A percentile compares a stretch with the other conserved stretches of the same genome.
These are phyloP conservation scores for Coregonus ussuriensis DNA, from an alignment of 2,797 vertebrate genomes.

Conservation along the genomic window DNA sequence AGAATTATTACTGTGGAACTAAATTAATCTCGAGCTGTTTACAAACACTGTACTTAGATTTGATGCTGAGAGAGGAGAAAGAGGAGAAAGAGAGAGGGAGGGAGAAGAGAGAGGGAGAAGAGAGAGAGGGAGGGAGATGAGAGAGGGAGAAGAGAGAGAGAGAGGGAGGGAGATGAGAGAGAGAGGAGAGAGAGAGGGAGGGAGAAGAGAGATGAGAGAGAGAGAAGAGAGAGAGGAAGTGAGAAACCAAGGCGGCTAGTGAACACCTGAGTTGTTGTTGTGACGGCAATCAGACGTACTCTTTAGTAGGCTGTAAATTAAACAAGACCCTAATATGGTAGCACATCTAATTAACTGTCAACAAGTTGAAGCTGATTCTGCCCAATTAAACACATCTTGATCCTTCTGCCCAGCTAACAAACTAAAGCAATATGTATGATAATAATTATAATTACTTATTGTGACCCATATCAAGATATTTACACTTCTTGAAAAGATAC, in stretches of 20 bases:
- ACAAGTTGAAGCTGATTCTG: background rate
- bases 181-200: too few relatives aligned
- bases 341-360: background rate
- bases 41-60: background rate
- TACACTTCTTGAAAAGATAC: too few relatives aligned
- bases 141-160: too few relatives aligned
- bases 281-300: slow-evolving; percentile 1
- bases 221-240: background rate
- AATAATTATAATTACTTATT: background rate
- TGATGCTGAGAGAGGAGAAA: background rate
- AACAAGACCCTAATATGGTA: background rate
- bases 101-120: too few relatives aligned
- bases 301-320: background rate
- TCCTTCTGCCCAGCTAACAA: background rate
- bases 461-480: background rate
- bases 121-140: too few relatives aligned
- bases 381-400: background rate
- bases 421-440: background rate
- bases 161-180: too few relatives aligned
- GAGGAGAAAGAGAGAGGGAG: too few relatives aligned
- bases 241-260: background rate
- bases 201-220: background rate
- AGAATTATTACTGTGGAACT: background rate
- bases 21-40: background rate
- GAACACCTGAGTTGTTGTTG: background rate